phyloP scores from a whole-genome alignment of 2,888 invertebrate species.

The Ormyrus labotus region DNA sequence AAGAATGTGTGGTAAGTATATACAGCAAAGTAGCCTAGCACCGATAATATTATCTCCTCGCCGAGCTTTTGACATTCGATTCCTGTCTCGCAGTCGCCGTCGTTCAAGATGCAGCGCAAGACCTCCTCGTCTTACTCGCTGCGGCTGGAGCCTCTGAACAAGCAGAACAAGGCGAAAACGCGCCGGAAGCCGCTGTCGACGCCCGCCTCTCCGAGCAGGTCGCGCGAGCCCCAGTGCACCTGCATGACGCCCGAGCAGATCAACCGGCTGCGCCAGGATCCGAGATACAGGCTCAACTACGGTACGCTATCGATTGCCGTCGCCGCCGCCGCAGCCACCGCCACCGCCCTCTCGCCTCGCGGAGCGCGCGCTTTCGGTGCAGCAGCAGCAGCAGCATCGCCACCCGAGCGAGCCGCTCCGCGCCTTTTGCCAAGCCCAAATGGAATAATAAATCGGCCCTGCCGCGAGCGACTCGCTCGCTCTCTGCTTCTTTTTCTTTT shows the following conservation, averaged over 20 bases:
- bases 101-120: conserved; percentile 98
- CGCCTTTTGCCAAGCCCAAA: conserved; percentile 52
- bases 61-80: too few species aligned
- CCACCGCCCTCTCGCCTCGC: conserved; percentile 10
- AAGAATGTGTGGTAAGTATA: conserved; percentile 95
- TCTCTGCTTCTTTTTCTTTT: neutral
- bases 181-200: conserved; percentile 95
- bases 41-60: too few species aligned
- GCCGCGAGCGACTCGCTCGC: conserved; percentile 22
- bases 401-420: neutral
- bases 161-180: conserved; percentile 87
- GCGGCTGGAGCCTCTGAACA: conserved; percentile 91
- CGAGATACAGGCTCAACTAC: conserved; percentile 82
- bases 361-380: conserved; percentile 3
- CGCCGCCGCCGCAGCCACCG: neutral
- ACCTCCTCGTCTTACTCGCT: conserved; percentile 97
- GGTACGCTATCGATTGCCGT: conserved; percentile 60
- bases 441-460: conserved; percentile 56
- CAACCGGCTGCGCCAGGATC: conserved; percentile 90
- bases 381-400: neutral
- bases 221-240: conserved; percentile 92
- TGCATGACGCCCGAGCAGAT: conserved; percentile 97
- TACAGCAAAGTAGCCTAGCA: too few species aligned
- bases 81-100: conserved; percentile 86
- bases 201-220: conserved; percentile 90